Conservation (phyloP, 2,888 invertebrate species). For the Polymixis flavicincta region DNA sequence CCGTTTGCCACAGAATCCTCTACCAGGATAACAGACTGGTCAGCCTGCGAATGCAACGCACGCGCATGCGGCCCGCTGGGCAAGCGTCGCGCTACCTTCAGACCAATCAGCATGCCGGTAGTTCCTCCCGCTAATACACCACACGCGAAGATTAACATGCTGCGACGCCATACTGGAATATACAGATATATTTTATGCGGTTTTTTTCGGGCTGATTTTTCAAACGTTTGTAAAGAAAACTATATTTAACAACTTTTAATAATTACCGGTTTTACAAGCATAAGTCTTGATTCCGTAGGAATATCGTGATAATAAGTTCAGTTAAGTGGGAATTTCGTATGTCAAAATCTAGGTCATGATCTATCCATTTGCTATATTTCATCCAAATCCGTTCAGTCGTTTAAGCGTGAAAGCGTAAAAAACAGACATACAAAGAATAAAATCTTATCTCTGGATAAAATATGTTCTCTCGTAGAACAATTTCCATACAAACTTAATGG, state of each 20-base stretch:
- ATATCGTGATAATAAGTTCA: too few relatives aligned
- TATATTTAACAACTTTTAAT: not conserved
- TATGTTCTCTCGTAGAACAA: too few relatives aligned
- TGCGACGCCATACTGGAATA: slow-evolving; percentile 85
- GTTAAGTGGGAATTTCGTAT: too few relatives aligned
- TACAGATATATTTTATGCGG: not conserved
- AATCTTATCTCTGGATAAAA: too few relatives aligned
- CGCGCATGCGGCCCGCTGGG: slow-evolving; percentile 82
- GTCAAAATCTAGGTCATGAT: too few relatives aligned
- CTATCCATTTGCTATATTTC: too few relatives aligned
- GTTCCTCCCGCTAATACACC: slow-evolving; percentile 81
- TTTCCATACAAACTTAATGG: too few relatives aligned
- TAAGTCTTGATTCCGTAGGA: too few relatives aligned
- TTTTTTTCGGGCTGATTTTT: not conserved
- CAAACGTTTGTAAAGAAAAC: not conserved
- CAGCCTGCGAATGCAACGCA: slow-evolving; percentile 83
- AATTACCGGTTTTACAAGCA: too few relatives aligned
- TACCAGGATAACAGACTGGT: slow-evolving; percentile 85
- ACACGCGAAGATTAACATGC: slow-evolving; percentile 83
- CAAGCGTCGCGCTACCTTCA: slow-evolving; percentile 72
- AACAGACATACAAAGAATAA: too few relatives aligned
- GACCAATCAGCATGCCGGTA: slow-evolving; percentile 80
- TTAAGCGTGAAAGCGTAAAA: too few relatives aligned
- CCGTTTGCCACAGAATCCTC: slow-evolving; percentile 85
- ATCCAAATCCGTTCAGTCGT: too few relatives aligned